These are phyloP conservation scores for Zootermopsis nevadensis DNA, from an alignment of 2,888 invertebrate species.

Conservation along the genomic window DNA sequence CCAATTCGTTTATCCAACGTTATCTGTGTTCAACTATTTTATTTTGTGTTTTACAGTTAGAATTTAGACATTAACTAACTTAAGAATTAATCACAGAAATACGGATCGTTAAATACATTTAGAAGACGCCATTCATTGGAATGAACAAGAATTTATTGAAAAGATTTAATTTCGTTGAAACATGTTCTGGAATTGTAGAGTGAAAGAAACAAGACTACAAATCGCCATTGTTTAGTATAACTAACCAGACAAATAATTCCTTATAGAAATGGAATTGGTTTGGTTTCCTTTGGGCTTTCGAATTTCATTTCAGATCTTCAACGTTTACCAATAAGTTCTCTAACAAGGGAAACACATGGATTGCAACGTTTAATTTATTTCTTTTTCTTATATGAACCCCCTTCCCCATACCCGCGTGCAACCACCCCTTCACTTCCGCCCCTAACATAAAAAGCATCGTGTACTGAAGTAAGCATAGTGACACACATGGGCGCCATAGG, in stretches of 20 bases:
- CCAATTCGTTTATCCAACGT: no score
- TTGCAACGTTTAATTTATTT: constrained; percentile 50
- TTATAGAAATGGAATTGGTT: background rate
- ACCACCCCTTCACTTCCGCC: constrained; percentile 37
- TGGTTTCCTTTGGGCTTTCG: background rate
- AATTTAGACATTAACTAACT: no score
- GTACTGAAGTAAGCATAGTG: constrained; percentile 43
- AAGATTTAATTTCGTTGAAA: no score
- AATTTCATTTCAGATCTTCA: background rate
- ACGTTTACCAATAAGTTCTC: constrained; percentile 24
- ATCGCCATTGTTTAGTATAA: background rate
- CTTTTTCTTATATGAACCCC: constrained; percentile 45
- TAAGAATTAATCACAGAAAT: no score
- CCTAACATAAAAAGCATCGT: constrained; percentile 26
- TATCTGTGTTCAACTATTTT: no score
- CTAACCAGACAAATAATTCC: background rate
- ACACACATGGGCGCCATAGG: constrained; percentile 50
- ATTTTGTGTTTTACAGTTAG: no score
- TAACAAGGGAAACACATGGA: constrained; percentile 37
- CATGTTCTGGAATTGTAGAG: background rate
- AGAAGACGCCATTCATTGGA: no score
- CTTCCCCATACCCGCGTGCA: constrained; percentile 25
- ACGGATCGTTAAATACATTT: no score
- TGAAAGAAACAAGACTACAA: background rate
- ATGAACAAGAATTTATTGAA: no score